phyloP scores from a whole-genome alignment of 2,113 vertebrate genomes.

The Antechinus stuartii region DNA sequence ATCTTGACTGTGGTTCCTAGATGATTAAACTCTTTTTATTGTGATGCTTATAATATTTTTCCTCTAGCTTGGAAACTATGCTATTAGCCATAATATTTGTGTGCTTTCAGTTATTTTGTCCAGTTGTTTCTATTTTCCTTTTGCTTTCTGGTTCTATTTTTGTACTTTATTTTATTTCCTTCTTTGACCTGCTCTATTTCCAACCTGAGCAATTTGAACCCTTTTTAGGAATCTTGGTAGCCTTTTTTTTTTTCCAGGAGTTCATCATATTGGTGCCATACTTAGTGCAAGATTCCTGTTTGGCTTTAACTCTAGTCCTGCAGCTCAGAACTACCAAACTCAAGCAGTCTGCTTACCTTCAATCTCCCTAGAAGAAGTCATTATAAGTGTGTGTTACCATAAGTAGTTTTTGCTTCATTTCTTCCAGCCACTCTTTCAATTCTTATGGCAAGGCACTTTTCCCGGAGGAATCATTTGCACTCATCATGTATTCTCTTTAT shows the following conservation, averaged over 20 bases:
- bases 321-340: background rate
- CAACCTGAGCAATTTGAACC: background rate
- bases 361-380: background rate
- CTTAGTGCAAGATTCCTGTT: background rate
- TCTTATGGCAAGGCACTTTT: background rate
- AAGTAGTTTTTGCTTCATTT: background rate
- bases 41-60: background rate
- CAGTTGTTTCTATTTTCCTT: background rate
- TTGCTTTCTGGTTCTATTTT: background rate
- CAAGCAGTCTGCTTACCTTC: background rate
- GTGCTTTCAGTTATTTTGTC: background rate
- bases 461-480: background rate
- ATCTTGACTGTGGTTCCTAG: background rate
- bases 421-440: background rate
- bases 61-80: background rate
- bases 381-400: background rate
- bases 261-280: background rate
- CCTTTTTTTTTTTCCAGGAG: background rate
- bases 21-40: background rate
- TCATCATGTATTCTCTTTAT: background rate
- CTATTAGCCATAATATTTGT: background rate
- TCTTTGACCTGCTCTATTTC: background rate
- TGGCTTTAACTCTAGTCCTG: background rate
- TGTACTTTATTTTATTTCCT: background rate
- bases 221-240: background rate